Evolutionary conservation across 2,113 vertebrate genomes (phyloP).

Genomic region (Nerophis ophidion): DNA sequence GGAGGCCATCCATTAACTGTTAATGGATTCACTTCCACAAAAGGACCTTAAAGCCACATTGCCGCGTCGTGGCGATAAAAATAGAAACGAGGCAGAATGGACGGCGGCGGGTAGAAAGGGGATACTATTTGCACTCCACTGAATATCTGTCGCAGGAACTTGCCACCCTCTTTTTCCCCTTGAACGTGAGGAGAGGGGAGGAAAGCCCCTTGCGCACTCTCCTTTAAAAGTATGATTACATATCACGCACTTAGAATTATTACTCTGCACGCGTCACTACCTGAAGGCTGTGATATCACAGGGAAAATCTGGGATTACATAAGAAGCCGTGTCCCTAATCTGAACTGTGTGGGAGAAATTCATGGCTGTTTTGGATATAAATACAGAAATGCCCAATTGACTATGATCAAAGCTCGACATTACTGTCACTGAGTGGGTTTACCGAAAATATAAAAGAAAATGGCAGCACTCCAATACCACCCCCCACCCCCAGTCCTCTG

Average conservation of each 20-base stretch:
- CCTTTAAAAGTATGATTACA: constrained; percentile 48
- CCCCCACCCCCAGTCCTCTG: neutral
- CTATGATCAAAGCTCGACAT: constrained; percentile 5
- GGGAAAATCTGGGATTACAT: constrained; percentile 45
- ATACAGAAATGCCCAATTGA: constrained; percentile 7
- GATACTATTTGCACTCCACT: constrained; percentile 67
- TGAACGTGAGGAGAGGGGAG: constrained; percentile 19
- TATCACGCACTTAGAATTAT: constrained; percentile 61
- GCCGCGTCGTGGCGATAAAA: constrained; percentile 67
- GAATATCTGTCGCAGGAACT: constrained; percentile 65
- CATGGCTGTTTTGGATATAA: constrained; percentile 28
- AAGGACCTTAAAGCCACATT: constrained; percentile 72
- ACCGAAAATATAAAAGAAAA: neutral
- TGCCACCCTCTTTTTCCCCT: constrained; percentile 42
- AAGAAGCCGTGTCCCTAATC: constrained; percentile 39
- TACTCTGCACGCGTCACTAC: constrained; percentile 29
- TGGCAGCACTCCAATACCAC: constrained; percentile 16
- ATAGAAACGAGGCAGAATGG: constrained; percentile 69
- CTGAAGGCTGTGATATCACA: constrained; percentile 40
- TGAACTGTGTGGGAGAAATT: constrained; percentile 35
- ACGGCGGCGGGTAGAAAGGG: constrained; percentile 20
- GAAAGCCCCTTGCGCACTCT: constrained; percentile 17
- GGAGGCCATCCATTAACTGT: constrained; percentile 66
- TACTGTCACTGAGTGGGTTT: neutral
- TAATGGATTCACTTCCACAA: constrained; percentile 73